These are phyloP conservation scores for Drosophila sucinea DNA, from an alignment of 1,140 invertebrate species.

Conservation along the genomic window DNA sequence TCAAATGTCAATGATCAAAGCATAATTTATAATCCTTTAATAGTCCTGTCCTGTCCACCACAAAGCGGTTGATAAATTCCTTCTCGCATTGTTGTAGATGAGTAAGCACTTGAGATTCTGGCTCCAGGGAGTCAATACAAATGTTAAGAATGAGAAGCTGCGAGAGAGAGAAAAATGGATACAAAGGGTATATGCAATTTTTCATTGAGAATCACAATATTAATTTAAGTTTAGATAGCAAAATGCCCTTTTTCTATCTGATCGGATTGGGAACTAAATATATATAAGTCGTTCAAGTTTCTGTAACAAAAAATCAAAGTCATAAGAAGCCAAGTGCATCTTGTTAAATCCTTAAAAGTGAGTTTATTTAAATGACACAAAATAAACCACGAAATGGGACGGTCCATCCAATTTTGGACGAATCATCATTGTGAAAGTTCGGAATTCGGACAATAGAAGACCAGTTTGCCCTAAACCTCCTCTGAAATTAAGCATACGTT, in stretches of 20 bases:
- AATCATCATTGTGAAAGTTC: neutral
- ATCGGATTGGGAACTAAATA: no score
- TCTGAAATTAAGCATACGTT: neutral
- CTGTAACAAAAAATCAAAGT: no score
- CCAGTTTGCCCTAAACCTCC: neutral
- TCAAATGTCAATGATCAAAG: slow-evolving; percentile 19
- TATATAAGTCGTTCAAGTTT: no score
- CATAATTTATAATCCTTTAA: slow-evolving; percentile 73
- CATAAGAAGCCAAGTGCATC: no score
- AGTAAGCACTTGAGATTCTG: slow-evolving; percentile 49
- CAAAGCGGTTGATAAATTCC: slow-evolving; percentile 67
- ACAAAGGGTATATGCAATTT: no score
- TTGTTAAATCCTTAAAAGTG: no score
- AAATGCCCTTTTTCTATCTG: no score
- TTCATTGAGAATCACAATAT: no score
- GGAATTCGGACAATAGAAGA: neutral
- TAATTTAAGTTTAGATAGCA: no score
- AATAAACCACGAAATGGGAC: no score
- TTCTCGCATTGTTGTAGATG: slow-evolving; percentile 48
- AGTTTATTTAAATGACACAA: no score
- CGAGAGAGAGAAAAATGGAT: neutral
- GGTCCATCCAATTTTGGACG: no score
- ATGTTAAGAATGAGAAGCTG: neutral
- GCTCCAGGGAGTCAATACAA: slow-evolving; percentile 25
- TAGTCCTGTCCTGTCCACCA: slow-evolving; percentile 46